Evolutionary conservation across 1,140 invertebrate species (phyloP), one percentile per base, ranked within the genome.

Genomic region (Drosophila rhopaloa): DNA sequence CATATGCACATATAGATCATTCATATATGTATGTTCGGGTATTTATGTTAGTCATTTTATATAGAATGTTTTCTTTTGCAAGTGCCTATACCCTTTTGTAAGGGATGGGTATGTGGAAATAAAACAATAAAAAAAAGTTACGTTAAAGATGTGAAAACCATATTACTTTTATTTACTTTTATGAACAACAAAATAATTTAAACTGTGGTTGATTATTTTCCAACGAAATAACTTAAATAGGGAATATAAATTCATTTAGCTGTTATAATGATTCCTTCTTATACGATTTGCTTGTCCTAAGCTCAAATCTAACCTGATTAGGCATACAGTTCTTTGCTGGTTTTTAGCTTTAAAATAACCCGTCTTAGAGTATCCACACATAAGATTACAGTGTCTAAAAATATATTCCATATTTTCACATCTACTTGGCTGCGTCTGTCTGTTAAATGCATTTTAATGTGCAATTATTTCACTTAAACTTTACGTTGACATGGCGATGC

Each of bases 401-500:
- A 66, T 29, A 19, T 65, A 38, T 53, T 41, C 55, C 41, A 35
- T 53, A 37, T 72, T 14, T 40, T 50, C n/a, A 19, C 13, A 46
- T 41, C 16, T 53, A 68, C 65, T 71, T 55, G 63, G 43, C 38
- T 60, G 29, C 53, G 51, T 9, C 63, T 77, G 60, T 61, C 62
- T 60, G 16, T 57, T 77, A 67, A 72, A 62, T 65, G 59, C 61
- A 82, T 76, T 88, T 82, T 71, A 58, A 68, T 76, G 67, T 66
- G 72, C 66, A 86, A 82, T 88, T 86, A 85, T 78, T 74, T 56
- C 24, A 41, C 53, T 37, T 62, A 67, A 81, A 71, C 63, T 81
- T 68, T 50, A 48, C 76, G 82, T 75, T 86, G 82, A 71, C 61
- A 81, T 75, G 68, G 61, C 60, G 67, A 81, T 81, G 58, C 51